These are phyloP conservation scores for Pimpla rufipes DNA, from an alignment of 2,888 invertebrate species.

Conservation along the genomic window DNA sequence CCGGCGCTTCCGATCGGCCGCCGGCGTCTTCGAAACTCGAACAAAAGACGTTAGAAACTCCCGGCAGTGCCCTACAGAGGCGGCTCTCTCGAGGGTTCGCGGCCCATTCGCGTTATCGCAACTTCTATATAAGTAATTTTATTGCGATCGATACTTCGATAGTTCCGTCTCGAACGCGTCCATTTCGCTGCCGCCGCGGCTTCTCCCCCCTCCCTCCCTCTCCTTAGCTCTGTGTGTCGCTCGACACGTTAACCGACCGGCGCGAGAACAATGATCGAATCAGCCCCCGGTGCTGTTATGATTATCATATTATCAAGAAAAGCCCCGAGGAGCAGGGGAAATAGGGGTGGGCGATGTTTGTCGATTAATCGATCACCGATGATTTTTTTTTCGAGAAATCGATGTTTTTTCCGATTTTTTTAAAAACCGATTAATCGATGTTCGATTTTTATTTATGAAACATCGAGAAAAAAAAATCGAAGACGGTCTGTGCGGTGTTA, in stretches of 20 bases:
- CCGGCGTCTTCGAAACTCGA: not conserved
- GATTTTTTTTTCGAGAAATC: too few species aligned
- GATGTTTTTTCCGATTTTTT: too few species aligned
- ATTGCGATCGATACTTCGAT: slow-evolving; percentile 1
- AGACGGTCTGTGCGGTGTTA: too few species aligned
- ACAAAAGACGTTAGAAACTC: slow-evolving; percentile 9
- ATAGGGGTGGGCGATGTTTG: too few species aligned
- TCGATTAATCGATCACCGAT: too few species aligned
- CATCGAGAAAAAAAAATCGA: too few species aligned
- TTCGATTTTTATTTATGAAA: too few species aligned
- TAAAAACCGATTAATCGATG: too few species aligned
- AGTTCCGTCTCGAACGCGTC: not conserved
- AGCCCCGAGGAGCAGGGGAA: too few species aligned
- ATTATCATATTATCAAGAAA: slow-evolving; percentile 11
- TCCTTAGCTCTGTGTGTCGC: not conserved
- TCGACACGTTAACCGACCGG: not conserved
- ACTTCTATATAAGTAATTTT: slow-evolving; percentile 19
- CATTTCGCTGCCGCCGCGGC: not conserved
- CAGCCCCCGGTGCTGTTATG: not conserved
- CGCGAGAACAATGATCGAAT: not conserved
- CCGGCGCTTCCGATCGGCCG: not conserved
- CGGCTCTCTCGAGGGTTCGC: not conserved
- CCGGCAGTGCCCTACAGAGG: not conserved
- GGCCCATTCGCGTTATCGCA: slow-evolving; percentile 1
- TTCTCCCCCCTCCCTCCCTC: too few species aligned